Base-by-base conservation (phyloP, 2,888 invertebrate species). In the Latrodectus hesperus region DNA sequence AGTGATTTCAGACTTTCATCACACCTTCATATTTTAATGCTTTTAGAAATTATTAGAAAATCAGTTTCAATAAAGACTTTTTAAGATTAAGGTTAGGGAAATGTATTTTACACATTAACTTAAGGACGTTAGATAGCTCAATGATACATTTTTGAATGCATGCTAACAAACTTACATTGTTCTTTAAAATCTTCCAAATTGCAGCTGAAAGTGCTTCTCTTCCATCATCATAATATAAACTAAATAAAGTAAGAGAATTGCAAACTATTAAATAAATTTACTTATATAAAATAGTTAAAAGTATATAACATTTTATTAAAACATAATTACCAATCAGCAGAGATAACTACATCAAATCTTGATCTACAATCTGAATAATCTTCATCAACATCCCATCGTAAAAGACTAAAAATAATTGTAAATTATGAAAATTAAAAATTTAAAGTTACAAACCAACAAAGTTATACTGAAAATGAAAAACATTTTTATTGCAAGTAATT, bases 161-260 rank as follows among this genome's bases (percentile, higher is more conserved):
- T 22, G 22, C 22, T 22, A 22, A 1, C 22, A 89, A 89, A 81
- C 89, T 81, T 86, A 89, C 90, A 68, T 93, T 92, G 22, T 93
- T 92, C 16, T 94, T 93, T 90, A 96, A 92, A 91, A 94, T 94
- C 89, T 93, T 93, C 93, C 94, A 94, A 89, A 96, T 94, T 79
- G 95, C 95, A 89, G 94, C 94, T 60, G 95, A 94, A 89, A 96
- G 93, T 90, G 95, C 94, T 52, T 93, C 92, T 71, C 96, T 93
- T 0, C 94, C 94, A 84, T 95, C 95, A 91, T 96, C 96, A 91
- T 96, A 96, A 93, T 96, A 96, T 86, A 96, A 92, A 91, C 96
- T 90, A 76, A 65, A 77, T 76, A 83, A 73, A 9, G 11, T 52
- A 26, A 83, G 14, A 73, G 16, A 17, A n/a, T n/a, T 52, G 14